These are phyloP conservation scores for Ctenicera cuprea DNA, from an alignment of 2,888 invertebrate genomes.

Conservation along the genomic window DNA sequence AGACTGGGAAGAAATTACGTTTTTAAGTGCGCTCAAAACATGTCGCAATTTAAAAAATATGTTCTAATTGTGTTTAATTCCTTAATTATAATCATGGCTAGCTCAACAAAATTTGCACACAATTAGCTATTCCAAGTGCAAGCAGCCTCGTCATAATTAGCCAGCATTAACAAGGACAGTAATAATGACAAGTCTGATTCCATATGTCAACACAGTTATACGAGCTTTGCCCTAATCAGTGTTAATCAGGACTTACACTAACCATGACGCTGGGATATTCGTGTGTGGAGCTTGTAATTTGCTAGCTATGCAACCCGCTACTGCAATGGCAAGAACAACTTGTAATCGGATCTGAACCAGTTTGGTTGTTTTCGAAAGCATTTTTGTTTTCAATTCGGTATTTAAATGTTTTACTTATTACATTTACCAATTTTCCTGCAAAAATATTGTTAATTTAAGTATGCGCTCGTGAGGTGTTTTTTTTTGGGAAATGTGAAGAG, in stretches of 20 bases:
- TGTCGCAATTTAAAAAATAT: not conserved
- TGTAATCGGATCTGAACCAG: not conserved
- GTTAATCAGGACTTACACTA: constrained; percentile 48
- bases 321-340: not conserved
- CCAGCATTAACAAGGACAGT: constrained; percentile 42
- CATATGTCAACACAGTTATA: constrained; percentile 46
- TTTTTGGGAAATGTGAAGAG: too few relatives aligned
- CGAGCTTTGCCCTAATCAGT: constrained; percentile 48
- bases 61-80: not conserved
- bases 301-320: constrained; percentile 33
- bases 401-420: too few relatives aligned
- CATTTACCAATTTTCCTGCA: too few relatives aligned
- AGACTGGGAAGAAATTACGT: not conserved
- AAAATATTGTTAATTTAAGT: too few relatives aligned
- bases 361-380: too few relatives aligned
- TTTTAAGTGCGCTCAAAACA: too few relatives aligned
- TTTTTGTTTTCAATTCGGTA: too few relatives aligned
- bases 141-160: constrained; percentile 39
- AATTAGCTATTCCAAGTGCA: constrained; percentile 4
- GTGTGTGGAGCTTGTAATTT: constrained; percentile 38
- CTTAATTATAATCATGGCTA: not conserved
- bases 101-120: not conserved
- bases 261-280: constrained; percentile 39
- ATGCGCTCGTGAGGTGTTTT: too few relatives aligned
- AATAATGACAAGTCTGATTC: constrained; percentile 45